These are phyloP conservation scores for Zosterops lateralis DNA, from an alignment of 2,113 vertebrate species.

Conservation along the genomic window DNA sequence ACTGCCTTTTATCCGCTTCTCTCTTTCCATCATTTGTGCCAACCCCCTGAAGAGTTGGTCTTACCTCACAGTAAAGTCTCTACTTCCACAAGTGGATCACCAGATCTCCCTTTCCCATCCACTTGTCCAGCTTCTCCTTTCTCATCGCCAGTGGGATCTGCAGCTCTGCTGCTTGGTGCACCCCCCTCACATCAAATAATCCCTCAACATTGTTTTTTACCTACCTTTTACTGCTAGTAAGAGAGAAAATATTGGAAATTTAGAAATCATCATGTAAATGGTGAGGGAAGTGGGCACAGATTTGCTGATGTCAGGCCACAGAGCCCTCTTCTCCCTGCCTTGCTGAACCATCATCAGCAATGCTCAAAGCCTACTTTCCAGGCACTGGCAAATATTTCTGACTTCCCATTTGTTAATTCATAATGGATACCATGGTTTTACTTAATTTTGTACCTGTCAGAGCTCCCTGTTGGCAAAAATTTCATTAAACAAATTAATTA, in stretches of 20 bases:
- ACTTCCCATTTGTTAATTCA: background rate
- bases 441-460: background rate
- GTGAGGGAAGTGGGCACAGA: background rate
- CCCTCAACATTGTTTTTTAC: background rate
- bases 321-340: fast-evolving
- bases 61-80: background rate
- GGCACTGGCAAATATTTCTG: background rate
- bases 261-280: too few relatives aligned
- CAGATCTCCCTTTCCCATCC: background rate
- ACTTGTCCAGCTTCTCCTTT: background rate
- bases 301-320: background rate
- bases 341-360: background rate
- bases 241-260: background rate
- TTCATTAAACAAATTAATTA: slow-evolving; percentile 19
- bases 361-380: background rate
- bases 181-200: background rate
- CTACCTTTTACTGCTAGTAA: background rate
- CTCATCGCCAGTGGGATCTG: fast-evolving
- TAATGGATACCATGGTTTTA: background rate
- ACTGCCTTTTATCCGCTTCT: background rate
- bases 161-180: background rate
- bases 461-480: background rate
- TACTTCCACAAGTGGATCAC: background rate
- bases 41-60: background rate
- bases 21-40: background rate